Evolutionary conservation across 2,113 vertebrate species (phyloP).

Genomic region (Eupsittula cactorum): DNA sequence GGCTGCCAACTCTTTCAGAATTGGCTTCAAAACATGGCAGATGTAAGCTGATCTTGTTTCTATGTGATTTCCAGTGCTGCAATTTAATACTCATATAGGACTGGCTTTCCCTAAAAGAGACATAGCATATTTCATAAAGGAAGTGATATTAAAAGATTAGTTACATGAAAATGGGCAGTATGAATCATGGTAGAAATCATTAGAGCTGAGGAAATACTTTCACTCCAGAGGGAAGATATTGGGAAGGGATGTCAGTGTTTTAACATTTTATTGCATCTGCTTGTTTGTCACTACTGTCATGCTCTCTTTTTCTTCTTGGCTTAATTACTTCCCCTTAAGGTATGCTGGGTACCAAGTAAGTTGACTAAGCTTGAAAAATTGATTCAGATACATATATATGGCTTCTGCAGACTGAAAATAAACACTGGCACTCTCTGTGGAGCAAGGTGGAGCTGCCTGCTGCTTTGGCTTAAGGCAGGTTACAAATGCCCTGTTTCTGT

Average conservation of each 20-base stretch:
- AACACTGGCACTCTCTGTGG: neutral
- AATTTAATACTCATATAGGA: neutral
- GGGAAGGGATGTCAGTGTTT: neutral
- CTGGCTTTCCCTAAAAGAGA: neutral
- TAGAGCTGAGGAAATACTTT: neutral
- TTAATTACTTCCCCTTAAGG: constrained; percentile 2
- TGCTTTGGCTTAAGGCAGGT: neutral
- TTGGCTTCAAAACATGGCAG: neutral
- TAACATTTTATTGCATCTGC: neutral
- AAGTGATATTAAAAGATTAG: neutral
- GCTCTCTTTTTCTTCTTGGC: neutral
- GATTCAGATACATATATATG: neutral
- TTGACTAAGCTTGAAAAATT: constrained; percentile 4
- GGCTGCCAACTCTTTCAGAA: neutral
- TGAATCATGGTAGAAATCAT: neutral
- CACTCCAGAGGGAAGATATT: neutral
- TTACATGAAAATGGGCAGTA: neutral
- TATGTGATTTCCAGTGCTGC: neutral
- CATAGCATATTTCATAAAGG: neutral
- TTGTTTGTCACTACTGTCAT: neutral
- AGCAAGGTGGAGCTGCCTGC: neutral
- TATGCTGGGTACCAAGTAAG: neutral
- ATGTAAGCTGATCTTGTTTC: neutral
- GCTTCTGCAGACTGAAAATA: neutral
- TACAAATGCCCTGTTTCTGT: neutral